These are phyloP conservation scores for Melanotaenia pygmaea DNA, from an alignment of 2,797 vertebrate genomes.

Conservation along the genomic window DNA sequence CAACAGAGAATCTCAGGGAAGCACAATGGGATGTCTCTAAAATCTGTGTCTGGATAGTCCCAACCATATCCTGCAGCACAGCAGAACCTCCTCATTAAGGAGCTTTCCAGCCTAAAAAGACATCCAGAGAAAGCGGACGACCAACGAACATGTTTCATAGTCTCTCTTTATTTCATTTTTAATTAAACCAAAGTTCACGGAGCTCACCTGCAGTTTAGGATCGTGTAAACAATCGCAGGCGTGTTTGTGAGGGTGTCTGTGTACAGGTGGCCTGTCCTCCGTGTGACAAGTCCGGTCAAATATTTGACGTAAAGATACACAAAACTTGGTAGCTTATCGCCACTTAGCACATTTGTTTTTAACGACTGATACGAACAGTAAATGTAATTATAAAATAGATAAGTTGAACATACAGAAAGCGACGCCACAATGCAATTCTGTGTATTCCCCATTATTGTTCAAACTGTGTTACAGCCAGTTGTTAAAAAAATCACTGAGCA, in stretches of 20 bases:
- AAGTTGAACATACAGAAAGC: slow-evolving; percentile 30
- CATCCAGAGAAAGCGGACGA: neutral
- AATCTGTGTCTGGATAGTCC: slow-evolving; percentile 81
- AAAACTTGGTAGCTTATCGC: slow-evolving; percentile 53
- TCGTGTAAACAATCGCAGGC: slow-evolving; percentile 42
- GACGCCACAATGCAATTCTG: slow-evolving; percentile 15
- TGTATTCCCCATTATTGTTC: slow-evolving; percentile 35
- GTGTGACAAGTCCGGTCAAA: slow-evolving; percentile 24
- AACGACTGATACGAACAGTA: slow-evolving; percentile 57
- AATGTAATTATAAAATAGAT: slow-evolving; percentile 58
- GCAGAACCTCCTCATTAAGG: slow-evolving; percentile 74
- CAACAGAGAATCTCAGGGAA: slow-evolving; percentile 71
- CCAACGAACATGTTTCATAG: neutral
- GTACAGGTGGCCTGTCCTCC: slow-evolving; percentile 49
- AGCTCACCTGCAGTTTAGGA: slow-evolving; percentile 69
- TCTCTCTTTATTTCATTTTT: neutral
- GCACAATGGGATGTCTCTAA: slow-evolving; percentile 77
- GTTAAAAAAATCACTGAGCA: no score
- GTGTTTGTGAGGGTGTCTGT: rapidly evolving
- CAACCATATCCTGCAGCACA: slow-evolving; percentile 76
- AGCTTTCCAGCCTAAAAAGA: slow-evolving; percentile 56
- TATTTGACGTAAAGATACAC: slow-evolving; percentile 64
- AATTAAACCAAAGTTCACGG: neutral
- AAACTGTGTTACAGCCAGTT: no score
- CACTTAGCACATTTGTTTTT: slow-evolving; percentile 35